Percentiles rank a stretch among this genome's conserved stretches.
These are phyloP conservation scores for Sebastes iracundus DNA, from an alignment of 2,797 vertebrate genomes.

Conservation along the genomic window DNA sequence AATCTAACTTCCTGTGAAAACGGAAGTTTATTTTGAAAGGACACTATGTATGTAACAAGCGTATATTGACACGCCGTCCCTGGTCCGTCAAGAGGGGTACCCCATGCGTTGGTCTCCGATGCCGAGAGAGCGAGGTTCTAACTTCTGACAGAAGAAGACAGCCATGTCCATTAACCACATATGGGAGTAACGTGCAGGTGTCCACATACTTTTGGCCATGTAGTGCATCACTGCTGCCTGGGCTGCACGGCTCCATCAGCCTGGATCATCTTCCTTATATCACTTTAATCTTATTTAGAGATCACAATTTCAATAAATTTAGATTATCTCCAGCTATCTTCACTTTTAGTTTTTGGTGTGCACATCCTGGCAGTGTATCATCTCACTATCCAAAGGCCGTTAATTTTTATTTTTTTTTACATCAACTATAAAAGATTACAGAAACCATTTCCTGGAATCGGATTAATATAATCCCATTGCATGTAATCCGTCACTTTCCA, in stretches of 20 bases:
- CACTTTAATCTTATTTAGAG: background rate
- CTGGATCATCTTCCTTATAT: background rate
- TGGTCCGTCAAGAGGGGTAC: too few species aligned
- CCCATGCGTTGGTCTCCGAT: too few species aligned
- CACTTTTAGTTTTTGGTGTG: background rate
- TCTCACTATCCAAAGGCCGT: background rate
- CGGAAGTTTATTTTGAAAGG: too few species aligned
- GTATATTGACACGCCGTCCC: too few species aligned
- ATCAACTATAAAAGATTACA: slow-evolving; percentile 30
- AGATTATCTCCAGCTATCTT: background rate
- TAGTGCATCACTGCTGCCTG: background rate
- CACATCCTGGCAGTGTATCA: background rate
- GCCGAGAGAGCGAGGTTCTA: background rate
- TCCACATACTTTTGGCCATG: background rate
- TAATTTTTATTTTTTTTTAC: background rate
- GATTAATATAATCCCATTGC: slow-evolving; percentile 59
- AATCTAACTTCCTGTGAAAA: too few species aligned
- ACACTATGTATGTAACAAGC: too few species aligned
- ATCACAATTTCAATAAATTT: background rate
- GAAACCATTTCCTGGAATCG: slow-evolving; percentile 36
- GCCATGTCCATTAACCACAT: background rate
- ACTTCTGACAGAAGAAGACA: background rate
- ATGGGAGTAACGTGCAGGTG: background rate
- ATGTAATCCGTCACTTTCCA: slow-evolving; percentile 46
- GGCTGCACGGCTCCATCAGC: background rate